These are phyloP conservation scores for Parauchenoglanis ngamensis DNA, from an alignment of 2,797 vertebrate genomes.

Conservation along the genomic window DNA sequence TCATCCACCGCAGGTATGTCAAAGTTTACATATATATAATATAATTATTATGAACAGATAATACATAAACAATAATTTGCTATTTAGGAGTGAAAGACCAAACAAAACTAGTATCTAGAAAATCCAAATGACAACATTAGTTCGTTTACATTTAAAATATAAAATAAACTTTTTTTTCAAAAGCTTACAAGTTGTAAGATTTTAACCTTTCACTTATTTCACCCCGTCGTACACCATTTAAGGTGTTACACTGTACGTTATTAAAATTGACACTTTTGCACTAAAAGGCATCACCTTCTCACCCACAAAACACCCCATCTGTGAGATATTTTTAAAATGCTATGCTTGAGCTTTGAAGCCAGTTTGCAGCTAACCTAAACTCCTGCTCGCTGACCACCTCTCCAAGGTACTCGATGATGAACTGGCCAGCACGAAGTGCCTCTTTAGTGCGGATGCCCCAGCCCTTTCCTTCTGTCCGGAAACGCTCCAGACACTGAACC, in stretches of 20 bases:
- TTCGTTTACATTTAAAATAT: neutral
- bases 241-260: no score
- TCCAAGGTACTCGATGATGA: slow-evolving; percentile 98
- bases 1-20: neutral
- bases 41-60: neutral
- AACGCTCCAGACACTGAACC: slow-evolving; percentile 96
- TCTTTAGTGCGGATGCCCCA: slow-evolving; percentile 99
- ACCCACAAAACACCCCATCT: neutral
- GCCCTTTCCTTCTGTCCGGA: slow-evolving; percentile 95
- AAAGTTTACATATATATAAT: neutral
- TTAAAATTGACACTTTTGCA: neutral
- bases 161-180: neutral
- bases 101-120: neutral
- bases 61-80: neutral
- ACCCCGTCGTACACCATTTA: neutral
- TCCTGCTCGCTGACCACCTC: slow-evolving; percentile 98
- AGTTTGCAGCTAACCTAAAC: slow-evolving; percentile 81
- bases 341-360: neutral
- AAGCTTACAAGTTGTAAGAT: neutral
- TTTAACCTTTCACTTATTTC: neutral
- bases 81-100: neutral
- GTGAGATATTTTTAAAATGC: neutral
- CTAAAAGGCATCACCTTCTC: neutral
- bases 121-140: neutral
- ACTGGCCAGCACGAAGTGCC: slow-evolving; percentile 88